phyloP scores from a whole-genome alignment of 1,140 invertebrate genomes.

The Acromyrmex heyeri region DNA sequence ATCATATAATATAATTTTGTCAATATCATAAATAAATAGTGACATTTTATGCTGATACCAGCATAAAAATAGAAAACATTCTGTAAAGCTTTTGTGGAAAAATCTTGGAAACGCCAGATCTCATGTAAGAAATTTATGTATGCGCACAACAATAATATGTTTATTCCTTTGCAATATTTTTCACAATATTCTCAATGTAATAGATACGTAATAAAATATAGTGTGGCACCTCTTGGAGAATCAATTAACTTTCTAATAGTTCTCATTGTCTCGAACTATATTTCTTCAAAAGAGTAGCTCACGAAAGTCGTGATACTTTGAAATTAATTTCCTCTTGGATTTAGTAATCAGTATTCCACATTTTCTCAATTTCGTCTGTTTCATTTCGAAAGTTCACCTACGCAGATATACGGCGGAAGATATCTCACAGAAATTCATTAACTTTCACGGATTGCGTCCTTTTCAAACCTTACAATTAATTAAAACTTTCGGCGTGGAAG shows the following conservation, averaged over 20 bases:
- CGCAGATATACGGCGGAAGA: background rate
- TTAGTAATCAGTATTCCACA: slow-evolving; percentile 2
- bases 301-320: background rate
- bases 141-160: no score
- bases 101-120: background rate
- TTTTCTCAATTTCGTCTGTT: slow-evolving; percentile 21
- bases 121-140: background rate
- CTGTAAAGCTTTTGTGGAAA: background rate
- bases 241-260: slow-evolving; percentile 3
- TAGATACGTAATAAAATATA: no score
- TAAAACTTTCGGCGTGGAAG: slow-evolving; percentile 38
- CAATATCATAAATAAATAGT: background rate
- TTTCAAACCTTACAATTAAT: slow-evolving; percentile 42
- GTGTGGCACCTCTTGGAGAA: no score
- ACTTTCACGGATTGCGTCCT: slow-evolving; percentile 21
- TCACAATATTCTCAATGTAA: no score
- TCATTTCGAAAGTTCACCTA: slow-evolving; percentile 14
- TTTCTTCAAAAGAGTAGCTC: slow-evolving; percentile 1
- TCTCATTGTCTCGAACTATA: background rate
- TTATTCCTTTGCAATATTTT: no score
- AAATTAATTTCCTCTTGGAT: slow-evolving; percentile 45
- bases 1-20: background rate
- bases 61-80: background rate
- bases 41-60: background rate
- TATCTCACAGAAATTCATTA: slow-evolving; percentile 17